Conservation (phyloP, 2,888 invertebrate species). For the Pristionchus exspectatus region DNA sequence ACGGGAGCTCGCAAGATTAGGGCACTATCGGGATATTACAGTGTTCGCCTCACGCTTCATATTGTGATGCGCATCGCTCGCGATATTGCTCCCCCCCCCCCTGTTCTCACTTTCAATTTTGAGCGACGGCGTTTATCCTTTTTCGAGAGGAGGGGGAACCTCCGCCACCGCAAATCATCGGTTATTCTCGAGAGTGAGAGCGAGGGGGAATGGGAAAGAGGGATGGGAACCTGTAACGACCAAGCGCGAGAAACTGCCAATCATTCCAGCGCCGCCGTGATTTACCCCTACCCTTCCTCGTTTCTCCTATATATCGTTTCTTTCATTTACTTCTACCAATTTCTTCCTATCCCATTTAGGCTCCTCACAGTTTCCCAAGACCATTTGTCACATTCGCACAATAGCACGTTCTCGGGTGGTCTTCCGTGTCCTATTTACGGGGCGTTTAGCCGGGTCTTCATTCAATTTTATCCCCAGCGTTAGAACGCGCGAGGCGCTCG, state of each 20-base stretch:
- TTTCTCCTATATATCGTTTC: no score
- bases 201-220: background rate
- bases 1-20: no score
- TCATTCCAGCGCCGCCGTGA: background rate
- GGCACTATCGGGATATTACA: background rate
- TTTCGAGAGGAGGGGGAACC: background rate
- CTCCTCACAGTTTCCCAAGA: background rate
- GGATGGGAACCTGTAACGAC: slow-evolving; percentile 17
- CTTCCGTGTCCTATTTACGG: no score
- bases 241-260: background rate
- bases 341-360: background rate
- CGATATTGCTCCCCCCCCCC: background rate
- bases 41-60: background rate
- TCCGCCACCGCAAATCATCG: background rate
- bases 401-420: no score
- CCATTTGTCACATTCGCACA: background rate
- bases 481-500: no score
- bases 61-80: background rate
- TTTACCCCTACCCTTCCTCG: no score
- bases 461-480: no score
- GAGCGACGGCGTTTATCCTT: background rate
- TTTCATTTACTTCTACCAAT: background rate
- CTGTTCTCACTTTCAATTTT: background rate
- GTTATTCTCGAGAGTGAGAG: background rate
- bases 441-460: no score